Conservation (phyloP, 2,113 vertebrate species). For the Falco punctatus region DNA sequence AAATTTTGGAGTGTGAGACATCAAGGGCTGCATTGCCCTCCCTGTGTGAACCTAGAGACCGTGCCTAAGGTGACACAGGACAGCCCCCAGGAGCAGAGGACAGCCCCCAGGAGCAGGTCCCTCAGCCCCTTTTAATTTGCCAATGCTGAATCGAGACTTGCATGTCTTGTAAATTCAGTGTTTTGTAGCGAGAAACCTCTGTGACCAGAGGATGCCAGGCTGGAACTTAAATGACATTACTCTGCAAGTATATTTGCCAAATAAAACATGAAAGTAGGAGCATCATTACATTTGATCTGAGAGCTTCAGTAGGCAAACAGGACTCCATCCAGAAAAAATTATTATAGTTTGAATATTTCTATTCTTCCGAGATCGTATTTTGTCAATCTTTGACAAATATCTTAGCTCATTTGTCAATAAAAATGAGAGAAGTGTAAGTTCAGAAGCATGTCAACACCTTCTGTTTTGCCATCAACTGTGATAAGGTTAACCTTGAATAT, state of each 20-base stretch:
- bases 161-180: neutral
- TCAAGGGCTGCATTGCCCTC: neutral
- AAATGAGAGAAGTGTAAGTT: neutral
- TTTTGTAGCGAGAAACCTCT: neutral
- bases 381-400: neutral
- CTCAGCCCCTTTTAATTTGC: neutral
- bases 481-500: constrained; percentile 54
- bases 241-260: neutral
- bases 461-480: constrained; percentile 43
- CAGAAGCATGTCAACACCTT: constrained; percentile 50
- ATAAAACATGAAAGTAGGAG: neutral
- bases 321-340: neutral
- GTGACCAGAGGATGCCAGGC: neutral
- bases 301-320: neutral
- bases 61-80: neutral
- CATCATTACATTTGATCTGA: neutral
- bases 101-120: neutral
- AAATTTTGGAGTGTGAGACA: neutral
- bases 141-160: neutral
- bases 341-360: neutral
- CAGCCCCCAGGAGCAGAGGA: neutral
- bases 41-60: neutral
- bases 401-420: constrained; percentile 5
- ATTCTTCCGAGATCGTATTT: neutral
- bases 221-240: neutral